A percentile compares a stretch with the other conserved stretches of the same genome.
Evolutionary conservation across 2,113 vertebrate species (phyloP).

Genomic region (Centropus bengalensis): DNA sequence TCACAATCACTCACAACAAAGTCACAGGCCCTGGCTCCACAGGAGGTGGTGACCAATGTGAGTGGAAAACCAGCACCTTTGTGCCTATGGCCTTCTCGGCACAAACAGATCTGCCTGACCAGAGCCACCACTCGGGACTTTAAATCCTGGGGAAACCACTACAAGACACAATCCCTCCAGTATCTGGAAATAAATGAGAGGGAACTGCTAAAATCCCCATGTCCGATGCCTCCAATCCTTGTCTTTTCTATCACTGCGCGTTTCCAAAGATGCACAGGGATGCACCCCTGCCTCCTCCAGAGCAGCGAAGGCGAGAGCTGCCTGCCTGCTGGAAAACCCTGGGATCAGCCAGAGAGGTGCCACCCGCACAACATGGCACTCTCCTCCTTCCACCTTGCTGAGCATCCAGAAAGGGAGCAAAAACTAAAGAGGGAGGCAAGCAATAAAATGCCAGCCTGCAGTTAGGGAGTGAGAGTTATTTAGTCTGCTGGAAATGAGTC

Average conservation of each 20-base stretch:
- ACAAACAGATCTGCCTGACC: neutral
- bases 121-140: neutral
- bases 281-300: neutral
- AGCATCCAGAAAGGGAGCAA: neutral
- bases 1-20: accelerated
- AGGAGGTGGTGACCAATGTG: accelerated
- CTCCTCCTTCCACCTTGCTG: neutral
- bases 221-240: accelerated
- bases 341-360: neutral
- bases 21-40: accelerated
- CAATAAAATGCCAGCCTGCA: accelerated
- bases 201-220: neutral
- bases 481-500: neutral
- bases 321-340: neutral
- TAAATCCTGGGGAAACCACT: neutral
- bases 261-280: neutral
- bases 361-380: accelerated
- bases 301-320: neutral
- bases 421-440: neutral
- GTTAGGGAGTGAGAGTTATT: neutral
- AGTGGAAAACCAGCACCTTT: neutral
- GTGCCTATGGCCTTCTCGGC: accelerated
- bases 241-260: neutral
- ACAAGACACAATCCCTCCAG: neutral
- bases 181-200: neutral